Evolutionary conservation across 2,113 vertebrate species (phyloP), one percentile per base, ranked within the genome.

Genomic region (Abramis brama): DNA sequence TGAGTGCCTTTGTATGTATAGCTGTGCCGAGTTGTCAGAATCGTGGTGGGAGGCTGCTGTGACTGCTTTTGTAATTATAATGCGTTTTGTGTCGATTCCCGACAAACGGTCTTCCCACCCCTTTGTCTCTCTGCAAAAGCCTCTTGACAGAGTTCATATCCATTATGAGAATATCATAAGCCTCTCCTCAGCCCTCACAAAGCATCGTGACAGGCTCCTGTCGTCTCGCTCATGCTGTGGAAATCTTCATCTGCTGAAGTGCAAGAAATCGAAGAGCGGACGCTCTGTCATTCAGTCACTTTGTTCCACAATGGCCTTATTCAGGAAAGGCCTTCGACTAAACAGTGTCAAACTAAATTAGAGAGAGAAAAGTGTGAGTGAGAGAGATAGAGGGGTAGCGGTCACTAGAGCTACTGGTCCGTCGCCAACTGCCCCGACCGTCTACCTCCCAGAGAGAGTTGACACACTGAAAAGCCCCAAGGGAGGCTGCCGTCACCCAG

Each of bases 11-110:
- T 81, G 66, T 33, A 47, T 81, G 33, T 47, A 39, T 33, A 19
- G 25, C 36, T 33, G 33, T 74, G 60, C 77, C 30, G 82, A 83
- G 50, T 73, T 81, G 66, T 81, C 85, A 86, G 78, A 74, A 33
- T 30, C 33, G 27, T 78, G 43, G 75, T 68, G 52, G 21, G 64
- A 62, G 85, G 66, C 66, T 13, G 0, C 81, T 57, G 21, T 57
- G 66, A 52, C 68, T 36, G 81, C 81, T 86, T 86, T 86, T 86
- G 66, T 74, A 81, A 81, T 81, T 86, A 86, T 70, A 86, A 80
- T 86, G 79, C 55, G 25, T 81, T 81, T 80, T 80, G 39, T 86
- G 85, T 86, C 33, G 52, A 33, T 73, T 81, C 66, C 68, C 62
- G 15, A 17, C 52, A 71, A 47, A 33, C 25, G 74, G 52, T 59